These are phyloP conservation scores for Otolemur garnettii DNA, from an alignment of 2,113 vertebrate species.

Conservation along the genomic window DNA sequence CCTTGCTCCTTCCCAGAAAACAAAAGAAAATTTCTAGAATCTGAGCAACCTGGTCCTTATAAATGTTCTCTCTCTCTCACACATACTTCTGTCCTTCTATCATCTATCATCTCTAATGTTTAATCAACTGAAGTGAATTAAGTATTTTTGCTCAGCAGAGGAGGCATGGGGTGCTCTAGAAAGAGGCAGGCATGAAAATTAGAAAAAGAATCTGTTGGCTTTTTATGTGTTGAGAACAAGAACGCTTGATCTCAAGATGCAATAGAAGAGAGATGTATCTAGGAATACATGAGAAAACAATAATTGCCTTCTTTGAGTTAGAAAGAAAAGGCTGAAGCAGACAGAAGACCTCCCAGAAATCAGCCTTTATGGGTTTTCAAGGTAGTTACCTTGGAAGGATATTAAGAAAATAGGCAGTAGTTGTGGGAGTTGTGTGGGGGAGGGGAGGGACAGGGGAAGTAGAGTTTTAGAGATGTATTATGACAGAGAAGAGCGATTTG, in stretches of 20 bases:
- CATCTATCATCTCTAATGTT: constrained; percentile 49
- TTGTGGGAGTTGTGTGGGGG: constrained; percentile 1
- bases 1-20: not conserved
- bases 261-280: constrained; percentile 63
- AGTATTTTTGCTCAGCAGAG: constrained; percentile 71
- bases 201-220: constrained; percentile 77
- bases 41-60: not conserved
- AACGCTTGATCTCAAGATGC: constrained; percentile 79
- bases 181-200: constrained; percentile 78
- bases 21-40: not conserved
- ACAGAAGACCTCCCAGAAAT: constrained; percentile 50
- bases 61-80: constrained; percentile 38
- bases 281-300: constrained; percentile 72
- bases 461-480: constrained; percentile 68
- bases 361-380: constrained; percentile 72
- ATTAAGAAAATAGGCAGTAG: constrained; percentile 66
- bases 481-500: constrained; percentile 72
- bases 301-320: constrained; percentile 72
- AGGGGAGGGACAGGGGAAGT: not conserved
- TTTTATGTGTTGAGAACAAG: constrained; percentile 68
- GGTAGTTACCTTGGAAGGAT: constrained; percentile 66
- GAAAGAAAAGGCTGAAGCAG: constrained; percentile 50
- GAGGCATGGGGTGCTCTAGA: constrained; percentile 72
- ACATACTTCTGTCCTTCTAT: no score
- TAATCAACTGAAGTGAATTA: constrained; percentile 80